Evolutionary conservation across 2,113 vertebrate species (phyloP).

Genomic region (Origma solitaria): DNA sequence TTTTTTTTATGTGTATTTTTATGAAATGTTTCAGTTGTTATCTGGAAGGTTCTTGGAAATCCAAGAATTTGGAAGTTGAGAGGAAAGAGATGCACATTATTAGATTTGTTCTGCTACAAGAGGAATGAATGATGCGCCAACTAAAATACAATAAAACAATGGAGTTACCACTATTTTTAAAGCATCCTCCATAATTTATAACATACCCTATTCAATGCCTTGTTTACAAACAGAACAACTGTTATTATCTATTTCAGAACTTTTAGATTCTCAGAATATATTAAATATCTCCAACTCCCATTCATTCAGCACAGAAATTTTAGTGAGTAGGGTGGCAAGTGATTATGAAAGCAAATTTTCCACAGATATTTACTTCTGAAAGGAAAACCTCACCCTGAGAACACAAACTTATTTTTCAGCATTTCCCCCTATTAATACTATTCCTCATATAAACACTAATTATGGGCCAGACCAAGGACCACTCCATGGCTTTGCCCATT

Average conservation of each 20-base stretch:
- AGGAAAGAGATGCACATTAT: fast-evolving
- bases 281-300: background rate
- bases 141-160: background rate
- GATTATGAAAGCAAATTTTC: background rate
- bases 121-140: fast-evolving
- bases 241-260: background rate
- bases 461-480: background rate
- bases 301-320: background rate
- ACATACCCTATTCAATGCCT: no score
- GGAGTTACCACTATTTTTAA: fast-evolving
- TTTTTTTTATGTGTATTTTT: background rate
- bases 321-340: fast-evolving
- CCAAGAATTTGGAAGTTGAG: background rate
- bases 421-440: background rate
- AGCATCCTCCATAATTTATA: background rate
- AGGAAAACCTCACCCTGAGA: background rate
- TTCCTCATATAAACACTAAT: background rate
- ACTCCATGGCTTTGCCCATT: background rate
- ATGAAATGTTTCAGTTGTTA: background rate
- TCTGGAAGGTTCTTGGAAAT: background rate
- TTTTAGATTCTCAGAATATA: background rate
- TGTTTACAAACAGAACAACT: background rate
- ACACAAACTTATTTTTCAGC: background rate
- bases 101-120: background rate
- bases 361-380: background rate